Percentiles rank a stretch among this genome's conserved stretches.
These are phyloP conservation scores for Diloba caeruleocephala DNA, from an alignment of 2,888 invertebrate species.

Conservation along the genomic window DNA sequence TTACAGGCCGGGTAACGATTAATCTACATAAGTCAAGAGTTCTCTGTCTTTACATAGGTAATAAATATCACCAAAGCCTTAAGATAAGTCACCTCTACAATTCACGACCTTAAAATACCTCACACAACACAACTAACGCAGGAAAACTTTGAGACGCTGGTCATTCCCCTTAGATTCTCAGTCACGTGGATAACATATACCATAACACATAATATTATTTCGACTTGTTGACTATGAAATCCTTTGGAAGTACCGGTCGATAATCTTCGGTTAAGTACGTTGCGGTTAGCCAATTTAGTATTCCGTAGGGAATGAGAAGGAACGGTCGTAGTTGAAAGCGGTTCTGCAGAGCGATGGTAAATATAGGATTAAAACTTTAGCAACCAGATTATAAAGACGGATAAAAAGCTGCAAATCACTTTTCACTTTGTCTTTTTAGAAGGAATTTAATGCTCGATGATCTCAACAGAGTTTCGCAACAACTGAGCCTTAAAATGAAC, in stretches of 20 bases:
- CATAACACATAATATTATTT: background rate
- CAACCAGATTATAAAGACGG: too few species aligned
- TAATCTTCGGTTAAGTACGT: constrained; percentile 3
- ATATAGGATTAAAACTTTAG: too few species aligned
- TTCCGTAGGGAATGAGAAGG: background rate
- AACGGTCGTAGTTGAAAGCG: background rate
- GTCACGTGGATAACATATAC: constrained; percentile 10
- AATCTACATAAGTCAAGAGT: too few species aligned
- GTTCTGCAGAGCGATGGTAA: too few species aligned
- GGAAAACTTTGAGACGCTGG: background rate
- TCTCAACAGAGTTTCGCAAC: too few species aligned
- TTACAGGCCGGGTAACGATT: too few species aligned
- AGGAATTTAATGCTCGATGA: too few species aligned
- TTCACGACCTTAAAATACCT: background rate
- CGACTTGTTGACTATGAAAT: constrained; percentile 2
- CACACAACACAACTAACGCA: background rate
- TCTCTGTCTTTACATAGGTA: too few species aligned
- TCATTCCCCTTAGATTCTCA: constrained; percentile 7
- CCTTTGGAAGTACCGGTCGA: constrained; percentile 14
- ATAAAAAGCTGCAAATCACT: too few species aligned
- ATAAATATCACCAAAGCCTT: too few species aligned
- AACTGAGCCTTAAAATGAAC: too few species aligned
- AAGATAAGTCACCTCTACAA: background rate
- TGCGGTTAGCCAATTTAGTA: constrained; percentile 5
- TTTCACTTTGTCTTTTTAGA: too few species aligned